Percentiles rank a stretch among this genome's conserved stretches.
Evolutionary conservation across 37 sponge, comb jelly and placozoan species (phyloP).

Genomic region (Petrosia ficiformis): DNA sequence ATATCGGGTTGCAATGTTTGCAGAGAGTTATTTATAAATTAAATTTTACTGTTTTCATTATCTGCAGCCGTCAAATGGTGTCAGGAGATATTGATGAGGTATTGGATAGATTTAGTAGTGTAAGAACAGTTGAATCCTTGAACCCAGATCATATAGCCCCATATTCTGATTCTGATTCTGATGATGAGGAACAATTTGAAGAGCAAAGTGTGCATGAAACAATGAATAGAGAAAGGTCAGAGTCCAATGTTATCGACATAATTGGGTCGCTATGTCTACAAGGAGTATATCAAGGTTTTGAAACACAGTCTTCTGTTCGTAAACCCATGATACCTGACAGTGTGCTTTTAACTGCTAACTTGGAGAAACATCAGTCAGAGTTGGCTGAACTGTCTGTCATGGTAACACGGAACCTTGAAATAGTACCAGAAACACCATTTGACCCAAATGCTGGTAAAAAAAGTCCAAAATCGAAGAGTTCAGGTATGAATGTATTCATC

Average conservation of each 20-base stretch:
- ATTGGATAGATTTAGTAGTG: too few species aligned
- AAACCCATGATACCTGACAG: constrained; percentile 40
- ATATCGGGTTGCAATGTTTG: too few species aligned
- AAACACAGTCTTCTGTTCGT: neutral
- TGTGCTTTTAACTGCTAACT: constrained; percentile 41
- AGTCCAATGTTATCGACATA: neutral
- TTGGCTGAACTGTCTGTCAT: constrained; percentile 11
- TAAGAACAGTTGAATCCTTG: too few species aligned
- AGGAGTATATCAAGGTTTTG: constrained; percentile 39
- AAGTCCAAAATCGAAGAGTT: neutral
- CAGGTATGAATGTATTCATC: neutral
- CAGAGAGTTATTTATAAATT: too few species aligned
- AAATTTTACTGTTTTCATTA: too few species aligned
- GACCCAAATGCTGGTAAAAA: neutral
- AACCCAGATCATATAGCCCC: too few species aligned
- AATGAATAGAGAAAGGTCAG: neutral
- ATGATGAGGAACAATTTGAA: neutral
- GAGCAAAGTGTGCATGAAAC: neutral
- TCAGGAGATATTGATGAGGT: too few species aligned
- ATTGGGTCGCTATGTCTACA: neutral
- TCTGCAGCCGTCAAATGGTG: too few species aligned
- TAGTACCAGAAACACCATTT: neutral
- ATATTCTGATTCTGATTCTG: neutral
- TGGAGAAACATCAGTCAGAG: neutral
- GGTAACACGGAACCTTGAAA: neutral